Conservation (phyloP, 2,797 vertebrate genomes). For the Pseudocheirus occidentalis region DNA sequence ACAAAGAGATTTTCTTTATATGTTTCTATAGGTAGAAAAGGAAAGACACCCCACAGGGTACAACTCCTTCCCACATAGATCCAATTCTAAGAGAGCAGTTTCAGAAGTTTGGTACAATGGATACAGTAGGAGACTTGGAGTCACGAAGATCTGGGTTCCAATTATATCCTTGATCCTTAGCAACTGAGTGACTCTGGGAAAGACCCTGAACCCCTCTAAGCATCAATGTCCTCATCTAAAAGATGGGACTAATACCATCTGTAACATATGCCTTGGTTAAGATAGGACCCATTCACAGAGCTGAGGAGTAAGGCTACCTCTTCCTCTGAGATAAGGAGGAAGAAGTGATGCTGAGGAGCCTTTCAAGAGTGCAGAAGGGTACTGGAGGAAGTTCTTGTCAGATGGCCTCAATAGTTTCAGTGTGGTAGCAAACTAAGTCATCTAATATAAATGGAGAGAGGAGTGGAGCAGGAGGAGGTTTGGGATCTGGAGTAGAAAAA, state of each 20-base stretch:
- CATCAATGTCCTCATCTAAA: neutral
- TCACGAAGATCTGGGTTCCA: no score
- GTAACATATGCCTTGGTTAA: neutral
- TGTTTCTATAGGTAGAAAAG: neutral
- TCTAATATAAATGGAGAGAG: no score
- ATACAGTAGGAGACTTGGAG: neutral
- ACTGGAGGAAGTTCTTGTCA: neutral
- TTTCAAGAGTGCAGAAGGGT: neutral
- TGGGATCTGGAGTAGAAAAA: no score
- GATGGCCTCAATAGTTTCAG: no score
- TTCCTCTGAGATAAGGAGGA: neutral
- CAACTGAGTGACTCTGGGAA: neutral
- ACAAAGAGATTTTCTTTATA: neutral
- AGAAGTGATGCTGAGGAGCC: neutral
- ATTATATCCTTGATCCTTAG: neutral
- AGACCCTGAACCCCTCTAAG: neutral
- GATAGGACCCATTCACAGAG: neutral
- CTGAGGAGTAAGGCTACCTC: neutral
- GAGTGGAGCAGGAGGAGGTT: no score
- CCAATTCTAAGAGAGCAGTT: neutral
- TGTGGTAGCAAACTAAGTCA: no score
- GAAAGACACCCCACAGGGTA: neutral
- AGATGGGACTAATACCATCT: neutral
- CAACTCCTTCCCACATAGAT: neutral
- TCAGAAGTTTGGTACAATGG: neutral